Percentiles rank a stretch among this genome's conserved stretches.
Evolutionary conservation across 2,797 vertebrate species (phyloP).

Genomic region (Semaprochilodus insignis): DNA sequence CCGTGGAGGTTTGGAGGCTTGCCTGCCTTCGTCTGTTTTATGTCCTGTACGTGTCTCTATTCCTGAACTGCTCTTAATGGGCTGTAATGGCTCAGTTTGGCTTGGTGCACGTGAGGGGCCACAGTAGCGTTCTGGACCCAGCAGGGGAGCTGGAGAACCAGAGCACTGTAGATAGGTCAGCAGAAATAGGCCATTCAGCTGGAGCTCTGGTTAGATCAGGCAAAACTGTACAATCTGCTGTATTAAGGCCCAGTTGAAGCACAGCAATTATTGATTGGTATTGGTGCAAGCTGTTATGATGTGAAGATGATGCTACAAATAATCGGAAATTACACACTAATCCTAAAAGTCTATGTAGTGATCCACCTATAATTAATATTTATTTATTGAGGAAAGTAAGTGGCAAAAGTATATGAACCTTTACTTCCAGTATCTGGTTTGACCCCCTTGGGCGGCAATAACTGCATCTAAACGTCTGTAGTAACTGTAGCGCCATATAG

Average conservation of each 20-base stretch:
- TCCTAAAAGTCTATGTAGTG: too few relatives aligned
- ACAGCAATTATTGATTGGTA: background rate
- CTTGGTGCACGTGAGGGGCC: background rate
- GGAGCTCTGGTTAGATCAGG: background rate
- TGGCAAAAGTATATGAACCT: too few relatives aligned
- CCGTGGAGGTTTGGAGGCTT: background rate
- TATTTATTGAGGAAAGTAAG: too few relatives aligned
- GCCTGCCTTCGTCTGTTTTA: background rate
- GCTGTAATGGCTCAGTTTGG: constrained; percentile 10
- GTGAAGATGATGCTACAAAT: background rate
- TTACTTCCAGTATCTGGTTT: too few relatives aligned
- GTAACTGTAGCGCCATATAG: too few relatives aligned
- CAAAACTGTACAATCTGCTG: background rate
- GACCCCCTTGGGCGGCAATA: too few relatives aligned
- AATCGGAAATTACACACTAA: background rate
- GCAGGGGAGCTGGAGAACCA: background rate
- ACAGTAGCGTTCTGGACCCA: background rate
- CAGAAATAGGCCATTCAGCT: background rate
- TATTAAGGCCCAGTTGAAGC: background rate
- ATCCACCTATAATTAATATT: too few relatives aligned
- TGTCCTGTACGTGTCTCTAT: background rate
- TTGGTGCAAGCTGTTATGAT: background rate
- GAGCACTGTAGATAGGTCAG: constrained; percentile 8
- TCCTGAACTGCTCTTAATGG: constrained; percentile 13
- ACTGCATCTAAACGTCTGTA: too few relatives aligned